These are phyloP conservation scores for Sphecodes monilicornis DNA, from an alignment of 2,888 invertebrate genomes.

Conservation along the genomic window DNA sequence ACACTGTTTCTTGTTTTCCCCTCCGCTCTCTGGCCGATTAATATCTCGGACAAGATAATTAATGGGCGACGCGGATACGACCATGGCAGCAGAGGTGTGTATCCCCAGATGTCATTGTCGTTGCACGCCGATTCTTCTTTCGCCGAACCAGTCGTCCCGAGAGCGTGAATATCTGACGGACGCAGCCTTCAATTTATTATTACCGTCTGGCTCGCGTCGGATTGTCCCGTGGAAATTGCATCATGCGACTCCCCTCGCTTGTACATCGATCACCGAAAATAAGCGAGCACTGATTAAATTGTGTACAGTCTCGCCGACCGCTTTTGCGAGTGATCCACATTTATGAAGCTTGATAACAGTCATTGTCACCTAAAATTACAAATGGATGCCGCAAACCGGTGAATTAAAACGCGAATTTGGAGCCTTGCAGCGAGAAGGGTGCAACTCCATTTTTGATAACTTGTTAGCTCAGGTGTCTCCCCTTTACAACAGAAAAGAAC, in stretches of 20 bases:
- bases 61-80: constrained; percentile 1
- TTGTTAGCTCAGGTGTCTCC: too few species aligned
- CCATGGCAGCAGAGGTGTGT: constrained; percentile 6
- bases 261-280: not conserved
- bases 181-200: constrained; percentile 14
- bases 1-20: constrained; percentile 8
- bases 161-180: not conserved
- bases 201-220: not conserved
- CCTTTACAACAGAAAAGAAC: too few species aligned
- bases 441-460: too few species aligned
- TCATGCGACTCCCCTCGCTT: not conserved
- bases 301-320: too few species aligned
- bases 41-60: constrained; percentile 12
- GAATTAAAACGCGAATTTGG: too few species aligned
- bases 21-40: constrained; percentile 8
- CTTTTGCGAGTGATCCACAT: not conserved
- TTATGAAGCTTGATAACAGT: too few species aligned
- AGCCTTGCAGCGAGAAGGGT: too few species aligned
- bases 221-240: not conserved
- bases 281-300: not conserved
- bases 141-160: constrained; percentile 17
- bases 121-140: constrained; percentile 24
- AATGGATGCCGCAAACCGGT: too few species aligned
- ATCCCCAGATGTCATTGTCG: constrained; percentile 9
- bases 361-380: too few species aligned